Evolutionary conservation across 2,797 vertebrate species (phyloP).

Genomic region (Brachymystax lenok): DNA sequence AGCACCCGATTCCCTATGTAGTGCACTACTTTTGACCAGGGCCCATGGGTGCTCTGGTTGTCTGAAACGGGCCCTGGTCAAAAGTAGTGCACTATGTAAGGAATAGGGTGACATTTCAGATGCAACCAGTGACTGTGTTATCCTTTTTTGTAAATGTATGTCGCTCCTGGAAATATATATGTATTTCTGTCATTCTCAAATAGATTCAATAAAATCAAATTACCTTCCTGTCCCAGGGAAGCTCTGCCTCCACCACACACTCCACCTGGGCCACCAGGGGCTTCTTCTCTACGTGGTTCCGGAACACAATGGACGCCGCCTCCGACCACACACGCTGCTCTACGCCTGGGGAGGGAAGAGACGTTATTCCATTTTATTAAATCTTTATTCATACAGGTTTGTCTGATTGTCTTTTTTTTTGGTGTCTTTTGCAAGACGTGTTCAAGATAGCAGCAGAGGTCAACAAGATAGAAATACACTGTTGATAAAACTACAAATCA

Average conservation of each 20-base stretch:
- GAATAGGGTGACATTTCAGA: too few relatives aligned
- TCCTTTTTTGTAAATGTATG: too few relatives aligned
- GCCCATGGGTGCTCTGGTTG: not conserved
- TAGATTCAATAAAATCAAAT: slow-evolving; percentile 40
- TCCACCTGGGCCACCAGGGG: slow-evolving; percentile 88
- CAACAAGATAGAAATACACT: not conserved
- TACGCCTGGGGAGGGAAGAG: slow-evolving; percentile 70
- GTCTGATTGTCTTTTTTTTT: not conserved
- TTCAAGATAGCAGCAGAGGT: not conserved
- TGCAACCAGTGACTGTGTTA: too few relatives aligned
- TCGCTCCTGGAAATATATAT: not conserved
- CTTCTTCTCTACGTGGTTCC: slow-evolving; percentile 90
- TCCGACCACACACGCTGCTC: slow-evolving; percentile 85
- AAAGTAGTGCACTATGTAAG: too few relatives aligned
- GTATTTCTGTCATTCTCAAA: not conserved
- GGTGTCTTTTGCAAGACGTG: not conserved
- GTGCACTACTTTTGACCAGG: not conserved
- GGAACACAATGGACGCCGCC: slow-evolving; percentile 89
- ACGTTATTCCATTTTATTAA: too few relatives aligned
- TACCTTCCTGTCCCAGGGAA: slow-evolving; percentile 79
- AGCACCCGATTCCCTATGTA: not conserved
- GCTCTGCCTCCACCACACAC: slow-evolving; percentile 72
- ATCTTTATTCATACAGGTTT: not conserved
- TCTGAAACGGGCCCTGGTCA: not conserved
- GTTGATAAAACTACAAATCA: not conserved